Conservation (phyloP, 2,113 vertebrate genomes). For the Percina caprodes region DNA sequence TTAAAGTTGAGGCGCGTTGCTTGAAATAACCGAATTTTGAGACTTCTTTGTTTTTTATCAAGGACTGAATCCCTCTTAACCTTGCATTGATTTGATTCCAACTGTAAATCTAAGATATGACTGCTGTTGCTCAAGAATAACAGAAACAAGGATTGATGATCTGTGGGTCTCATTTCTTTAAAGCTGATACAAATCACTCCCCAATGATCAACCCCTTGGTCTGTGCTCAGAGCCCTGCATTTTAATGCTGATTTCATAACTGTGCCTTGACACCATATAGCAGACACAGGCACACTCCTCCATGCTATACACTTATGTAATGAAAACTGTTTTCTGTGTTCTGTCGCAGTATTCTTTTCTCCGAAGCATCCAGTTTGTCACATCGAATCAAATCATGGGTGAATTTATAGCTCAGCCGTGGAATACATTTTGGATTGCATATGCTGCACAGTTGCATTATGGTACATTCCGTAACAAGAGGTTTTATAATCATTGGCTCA, state of each 20-base stretch:
- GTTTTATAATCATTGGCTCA: constrained; percentile 35
- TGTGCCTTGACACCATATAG: constrained; percentile 54
- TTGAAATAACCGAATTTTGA: constrained; percentile 12
- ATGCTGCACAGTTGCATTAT: constrained; percentile 32
- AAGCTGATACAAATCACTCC: constrained; percentile 45
- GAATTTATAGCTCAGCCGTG: constrained; percentile 61
- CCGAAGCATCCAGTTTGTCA: constrained; percentile 67
- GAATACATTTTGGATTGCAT: constrained; percentile 44
- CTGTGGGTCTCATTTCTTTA: constrained; percentile 34
- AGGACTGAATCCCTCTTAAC: constrained; percentile 31
- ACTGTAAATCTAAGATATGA: constrained; percentile 38
- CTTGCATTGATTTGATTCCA: constrained; percentile 42
- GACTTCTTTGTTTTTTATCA: not conserved
- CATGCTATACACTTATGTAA: constrained; percentile 72
- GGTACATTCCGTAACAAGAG: constrained; percentile 38
- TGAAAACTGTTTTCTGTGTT: constrained; percentile 68
- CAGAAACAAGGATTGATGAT: constrained; percentile 22
- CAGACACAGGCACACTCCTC: constrained; percentile 60
- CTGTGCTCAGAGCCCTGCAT: constrained; percentile 61
- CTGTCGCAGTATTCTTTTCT: constrained; percentile 51
- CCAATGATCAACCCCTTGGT: constrained; percentile 27
- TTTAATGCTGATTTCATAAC: constrained; percentile 77
- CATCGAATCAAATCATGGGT: constrained; percentile 64
- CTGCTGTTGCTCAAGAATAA: constrained; percentile 8
- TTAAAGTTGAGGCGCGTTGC: not conserved